Base-by-base conservation (phyloP, 2,113 vertebrate species). In the Pristiophorus japonicus region DNA sequence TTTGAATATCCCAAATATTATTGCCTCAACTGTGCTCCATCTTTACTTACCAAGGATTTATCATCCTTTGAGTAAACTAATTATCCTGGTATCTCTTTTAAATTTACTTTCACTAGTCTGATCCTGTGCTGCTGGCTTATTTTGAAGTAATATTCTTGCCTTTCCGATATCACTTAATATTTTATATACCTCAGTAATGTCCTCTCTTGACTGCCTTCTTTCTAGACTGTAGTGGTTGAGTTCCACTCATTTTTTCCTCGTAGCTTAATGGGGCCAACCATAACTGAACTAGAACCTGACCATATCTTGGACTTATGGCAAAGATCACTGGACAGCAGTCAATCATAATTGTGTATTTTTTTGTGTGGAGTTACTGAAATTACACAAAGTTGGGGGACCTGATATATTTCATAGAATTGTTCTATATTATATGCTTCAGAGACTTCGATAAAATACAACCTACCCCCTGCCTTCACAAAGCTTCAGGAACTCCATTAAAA, bases 61-160 rank as follows among this genome's bases (percentile, higher is more conserved):
- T 75, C 27, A 75, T 75, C 24, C 70, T 34, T 30, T 10, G 70
- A 34, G 70, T 75, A 75, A 75, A 8, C 22, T 59, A 51, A 55
- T 30, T 55, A 24, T 55, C 45, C 84, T 47, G 84, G 20, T n/a
- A 81, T 81, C 75, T 16, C 42, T 70, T 70, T 85, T 42, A 85
- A 85, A 20, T 45, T 45, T 42, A 45, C 38, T 45, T 84, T 34
- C 24, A 30, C 30, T 85, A 55, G 59, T 27, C 85, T 59, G 11
- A 88, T 27, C 85, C 51, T 11, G 34, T 59, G 51, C 30, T 34
- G 8, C 51, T 59, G 27, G 55, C 1, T 90, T 59, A 59, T 55
- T 90, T 90, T 55, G n/a, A 90, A 90, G 87, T 62, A 27, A 90
- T 51, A 88, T 88, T 88, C n/a, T 84, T 38, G 1, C 42, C 81